Conservation (phyloP, 2,888 invertebrate genomes). For the Himalopsyche tibetana region DNA sequence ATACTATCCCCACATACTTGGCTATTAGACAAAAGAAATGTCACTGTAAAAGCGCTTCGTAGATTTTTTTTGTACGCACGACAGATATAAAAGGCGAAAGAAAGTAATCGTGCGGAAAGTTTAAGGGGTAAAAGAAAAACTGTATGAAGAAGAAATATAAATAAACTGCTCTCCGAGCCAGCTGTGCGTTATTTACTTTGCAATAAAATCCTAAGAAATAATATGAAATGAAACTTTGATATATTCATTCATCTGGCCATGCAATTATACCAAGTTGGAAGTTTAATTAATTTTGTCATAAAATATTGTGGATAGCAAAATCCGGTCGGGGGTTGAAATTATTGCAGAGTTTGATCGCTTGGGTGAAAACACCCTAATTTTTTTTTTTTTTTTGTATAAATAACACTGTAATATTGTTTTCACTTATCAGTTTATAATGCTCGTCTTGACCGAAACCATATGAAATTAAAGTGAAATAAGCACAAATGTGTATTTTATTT, state of each 20-base stretch:
- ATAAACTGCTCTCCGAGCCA: conserved; percentile 46
- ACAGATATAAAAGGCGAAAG: conserved; percentile 4
- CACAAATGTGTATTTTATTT: too few relatives aligned
- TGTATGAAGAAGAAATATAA: conserved; percentile 43
- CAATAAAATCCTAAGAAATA: conserved; percentile 22
- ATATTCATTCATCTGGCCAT: conserved; percentile 21
- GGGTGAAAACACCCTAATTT: too few relatives aligned
- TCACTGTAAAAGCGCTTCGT: background rate
- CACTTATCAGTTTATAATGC: too few relatives aligned
- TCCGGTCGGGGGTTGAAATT: background rate
- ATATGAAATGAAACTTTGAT: conserved; percentile 39
- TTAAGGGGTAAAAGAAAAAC: conserved; percentile 34
- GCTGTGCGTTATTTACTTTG: conserved; percentile 56
- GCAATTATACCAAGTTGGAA: conserved; percentile 54
- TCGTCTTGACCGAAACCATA: too few relatives aligned
- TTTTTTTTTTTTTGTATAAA: too few relatives aligned
- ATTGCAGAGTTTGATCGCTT: background rate
- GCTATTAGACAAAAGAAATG: background rate
- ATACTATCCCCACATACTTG: background rate
- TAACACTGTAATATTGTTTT: too few relatives aligned
- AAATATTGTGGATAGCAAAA: conserved; percentile 45
- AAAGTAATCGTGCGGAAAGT: conserved; percentile 45
- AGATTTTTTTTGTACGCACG: background rate
- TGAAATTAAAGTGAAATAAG: too few relatives aligned
- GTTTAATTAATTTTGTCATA: conserved; percentile 62